Base-by-base conservation (phyloP, 2,797 vertebrate species). In the Crypturellus tataupa region DNA sequence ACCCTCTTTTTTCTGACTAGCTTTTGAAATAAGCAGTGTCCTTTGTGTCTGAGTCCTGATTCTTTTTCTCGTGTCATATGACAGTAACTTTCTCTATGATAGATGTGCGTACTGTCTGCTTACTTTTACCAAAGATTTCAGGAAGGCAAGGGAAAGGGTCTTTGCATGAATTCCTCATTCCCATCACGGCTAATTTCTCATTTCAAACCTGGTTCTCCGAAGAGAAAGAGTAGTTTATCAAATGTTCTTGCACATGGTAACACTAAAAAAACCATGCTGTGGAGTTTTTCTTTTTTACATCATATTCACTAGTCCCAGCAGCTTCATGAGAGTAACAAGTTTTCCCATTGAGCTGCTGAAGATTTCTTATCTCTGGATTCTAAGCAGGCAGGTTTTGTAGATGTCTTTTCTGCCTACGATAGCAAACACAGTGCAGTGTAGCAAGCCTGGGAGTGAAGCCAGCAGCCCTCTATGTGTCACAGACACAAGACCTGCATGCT, bases 291-390 rank as follows among this genome's bases (percentile, higher is more conserved):
- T 51, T 71, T 8, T 21, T 77, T 89, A 24, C 31, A 53, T 14
- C 35, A 7, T 79, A 55, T 58, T 51, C 6, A 15, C 53, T 31
- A 55, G 10, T 16, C 71, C 18, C 7, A 49, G 47, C n/a, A 80
- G 63, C 0, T 0, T 2, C 1, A 40, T 44, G 27, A 46, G 53
- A 81, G 14, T 53, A 85, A 31, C 18, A 62, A 44, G 20, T 58
- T 78, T 87, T 75, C 33, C 25, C 1, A 0, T 65, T 31, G 44
- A 78, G 12, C 31, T 80, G 33, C 21, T 24, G 40, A 78, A 80
- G 37, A 58, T 31, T 75, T 89, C 44, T 59, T 13, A 35, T 7
- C 55, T 12, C 31, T 49, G 31, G 13, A 64, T 62, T 63, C 46
- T 47, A 70, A 47, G 81, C 27, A 49, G 29, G 39, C 24, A 76